A percentile compares a stretch with the other conserved stretches of the same genome.
These are phyloP conservation scores for Apaloderma vittatum DNA, from an alignment of 2,113 vertebrate species.

Conservation along the genomic window DNA sequence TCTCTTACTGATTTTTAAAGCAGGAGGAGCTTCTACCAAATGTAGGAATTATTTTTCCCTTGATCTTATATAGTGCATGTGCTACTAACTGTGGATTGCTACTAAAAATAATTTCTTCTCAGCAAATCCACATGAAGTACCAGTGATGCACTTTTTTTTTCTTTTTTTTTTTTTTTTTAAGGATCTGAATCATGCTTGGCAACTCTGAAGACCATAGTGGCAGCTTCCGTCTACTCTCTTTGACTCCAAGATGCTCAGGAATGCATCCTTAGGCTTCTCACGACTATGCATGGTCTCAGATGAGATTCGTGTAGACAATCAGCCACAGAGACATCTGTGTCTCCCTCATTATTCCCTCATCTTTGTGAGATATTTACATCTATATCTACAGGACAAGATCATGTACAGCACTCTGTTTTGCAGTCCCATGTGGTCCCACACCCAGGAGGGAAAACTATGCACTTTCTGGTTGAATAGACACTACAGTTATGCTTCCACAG, in stretches of 20 bases:
- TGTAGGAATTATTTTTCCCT: background rate
- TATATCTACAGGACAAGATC: background rate
- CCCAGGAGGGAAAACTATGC: background rate
- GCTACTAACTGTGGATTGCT: background rate
- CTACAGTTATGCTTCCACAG: background rate
- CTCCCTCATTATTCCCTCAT: background rate
- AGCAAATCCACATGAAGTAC: background rate
- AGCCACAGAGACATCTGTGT: background rate
- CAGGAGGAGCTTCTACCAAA: background rate
- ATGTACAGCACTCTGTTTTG: background rate
- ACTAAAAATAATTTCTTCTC: background rate
- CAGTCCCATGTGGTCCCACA: background rate
- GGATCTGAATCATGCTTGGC: background rate
- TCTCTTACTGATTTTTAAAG: background rate
- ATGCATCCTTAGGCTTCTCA: background rate
- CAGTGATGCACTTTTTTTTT: background rate
- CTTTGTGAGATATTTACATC: background rate
- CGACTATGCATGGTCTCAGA: background rate
- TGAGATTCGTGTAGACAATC: background rate
- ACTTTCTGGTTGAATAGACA: background rate
- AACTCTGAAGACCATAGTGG: background rate
- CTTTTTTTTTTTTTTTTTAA: background rate
- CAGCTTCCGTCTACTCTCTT: background rate
- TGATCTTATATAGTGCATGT: background rate
- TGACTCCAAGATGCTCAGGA: background rate